Evolutionary conservation across 1,140 invertebrate genomes (phyloP).

Genomic region (Helicoverpa armigera): DNA sequence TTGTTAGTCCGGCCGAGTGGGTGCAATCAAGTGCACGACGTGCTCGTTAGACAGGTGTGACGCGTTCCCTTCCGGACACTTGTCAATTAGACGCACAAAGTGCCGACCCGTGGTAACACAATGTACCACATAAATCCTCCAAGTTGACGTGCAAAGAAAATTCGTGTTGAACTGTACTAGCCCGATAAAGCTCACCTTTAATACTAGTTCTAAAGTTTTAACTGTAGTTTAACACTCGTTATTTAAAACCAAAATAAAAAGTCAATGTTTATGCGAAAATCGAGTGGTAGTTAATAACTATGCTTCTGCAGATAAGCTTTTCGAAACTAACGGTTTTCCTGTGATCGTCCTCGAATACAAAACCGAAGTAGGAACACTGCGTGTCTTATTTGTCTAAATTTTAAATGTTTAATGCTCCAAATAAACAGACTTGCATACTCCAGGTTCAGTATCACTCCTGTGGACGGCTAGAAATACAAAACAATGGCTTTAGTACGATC

Average conservation of each 20-base stretch:
- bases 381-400: no score
- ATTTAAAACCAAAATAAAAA: no score
- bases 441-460: no score
- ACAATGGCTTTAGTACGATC: constrained; percentile 1
- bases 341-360: no score
- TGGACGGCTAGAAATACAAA: neutral
- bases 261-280: no score
- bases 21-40: constrained; percentile 47
- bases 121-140: constrained; percentile 74
- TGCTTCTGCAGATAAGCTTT: no score
- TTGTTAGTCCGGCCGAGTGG: constrained; percentile 39
- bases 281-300: no score
- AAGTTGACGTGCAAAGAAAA: constrained; percentile 56
- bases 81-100: constrained; percentile 79
- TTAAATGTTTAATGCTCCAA: no score
- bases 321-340: no score
- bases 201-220: constrained; percentile 47
- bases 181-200: constrained; percentile 72
- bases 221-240: no score
- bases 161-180: constrained; percentile 60
- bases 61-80: constrained; percentile 64
- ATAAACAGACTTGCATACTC: no score
- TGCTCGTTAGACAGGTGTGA: constrained; percentile 57
- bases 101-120: constrained; percentile 61
- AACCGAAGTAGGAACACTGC: no score